Evolutionary conservation across 2,797 vertebrate species (phyloP).

Genomic region (Apodemus agrarius): DNA sequence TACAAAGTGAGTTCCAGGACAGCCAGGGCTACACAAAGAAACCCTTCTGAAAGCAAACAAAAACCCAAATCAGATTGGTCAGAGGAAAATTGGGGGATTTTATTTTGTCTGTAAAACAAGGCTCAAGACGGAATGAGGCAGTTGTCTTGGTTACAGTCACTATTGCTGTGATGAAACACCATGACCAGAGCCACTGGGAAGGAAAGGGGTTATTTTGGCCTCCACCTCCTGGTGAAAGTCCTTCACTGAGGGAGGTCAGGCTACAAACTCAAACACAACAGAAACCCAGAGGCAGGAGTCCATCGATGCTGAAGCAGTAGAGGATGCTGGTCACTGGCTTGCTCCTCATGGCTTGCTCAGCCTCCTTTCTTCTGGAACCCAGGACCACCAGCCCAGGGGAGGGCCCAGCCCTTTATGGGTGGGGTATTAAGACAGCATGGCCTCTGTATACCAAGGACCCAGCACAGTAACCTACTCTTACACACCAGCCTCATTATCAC

Average conservation of each 20-base stretch:
- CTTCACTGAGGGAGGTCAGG: background rate
- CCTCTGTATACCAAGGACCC: no score
- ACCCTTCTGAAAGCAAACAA: background rate
- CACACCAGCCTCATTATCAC: background rate
- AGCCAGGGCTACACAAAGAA: background rate
- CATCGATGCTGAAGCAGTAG: background rate
- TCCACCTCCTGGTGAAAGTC: background rate
- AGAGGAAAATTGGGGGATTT: background rate
- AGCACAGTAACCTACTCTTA: no score
- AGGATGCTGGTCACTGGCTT: background rate
- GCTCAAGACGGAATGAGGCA: background rate
- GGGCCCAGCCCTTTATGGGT: background rate
- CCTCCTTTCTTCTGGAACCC: background rate
- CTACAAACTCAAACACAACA: background rate
- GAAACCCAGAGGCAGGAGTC: background rate
- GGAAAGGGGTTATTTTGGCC: background rate
- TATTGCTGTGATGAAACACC: background rate
- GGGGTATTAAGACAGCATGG: no score
- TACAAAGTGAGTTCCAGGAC: background rate
- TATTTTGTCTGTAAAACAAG: background rate
- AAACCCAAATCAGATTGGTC: background rate
- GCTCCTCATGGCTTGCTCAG: background rate
- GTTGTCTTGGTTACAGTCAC: background rate
- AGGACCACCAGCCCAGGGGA: background rate
- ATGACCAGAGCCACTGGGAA: background rate